These are phyloP conservation scores for Drosophila tani DNA, from an alignment of 1,140 invertebrate species.

Conservation along the genomic window DNA sequence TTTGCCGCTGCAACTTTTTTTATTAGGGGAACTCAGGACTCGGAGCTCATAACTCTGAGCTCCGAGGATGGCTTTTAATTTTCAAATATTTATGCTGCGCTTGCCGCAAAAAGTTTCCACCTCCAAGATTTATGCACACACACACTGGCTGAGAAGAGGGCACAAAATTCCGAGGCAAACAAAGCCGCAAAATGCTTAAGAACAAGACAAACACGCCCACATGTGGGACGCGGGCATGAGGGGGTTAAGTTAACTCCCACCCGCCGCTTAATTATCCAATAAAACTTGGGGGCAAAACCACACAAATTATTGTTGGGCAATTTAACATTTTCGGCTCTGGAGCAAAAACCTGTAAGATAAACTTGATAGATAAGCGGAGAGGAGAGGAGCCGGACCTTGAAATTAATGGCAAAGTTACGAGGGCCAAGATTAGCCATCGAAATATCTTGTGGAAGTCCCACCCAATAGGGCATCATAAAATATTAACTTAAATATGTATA, in stretches of 20 bases:
- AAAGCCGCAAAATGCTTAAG: conserved; percentile 44
- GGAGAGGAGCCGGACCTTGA: not conserved
- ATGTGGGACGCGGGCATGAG: not conserved
- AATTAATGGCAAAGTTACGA: conserved; percentile 19
- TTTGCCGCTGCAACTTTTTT: conserved; percentile 39
- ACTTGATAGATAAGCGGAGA: conserved; percentile 5
- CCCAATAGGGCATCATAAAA: conserved; percentile 3
- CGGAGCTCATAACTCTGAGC: conserved; percentile 14
- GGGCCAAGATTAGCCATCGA: not conserved
- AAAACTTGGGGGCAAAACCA: conserved; percentile 61
- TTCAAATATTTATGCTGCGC: conserved; percentile 70
- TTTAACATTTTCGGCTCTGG: conserved; percentile 39
- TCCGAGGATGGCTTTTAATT: conserved; percentile 64
- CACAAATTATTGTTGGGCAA: conserved; percentile 54
- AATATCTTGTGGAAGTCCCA: not conserved
- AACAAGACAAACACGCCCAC: conserved; percentile 41
- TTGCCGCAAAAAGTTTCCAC: conserved; percentile 60
- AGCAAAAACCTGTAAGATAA: conserved; percentile 27
- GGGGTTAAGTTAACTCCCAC: conserved; percentile 18
- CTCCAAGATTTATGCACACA: conserved; percentile 61
- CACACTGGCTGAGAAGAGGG: not conserved
- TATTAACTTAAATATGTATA: conserved; percentile 8
- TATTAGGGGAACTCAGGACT: conserved; percentile 16
- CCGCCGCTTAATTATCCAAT: conserved; percentile 66
- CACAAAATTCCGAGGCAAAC: conserved; percentile 20